Conservation (phyloP, 2,888 invertebrate genomes). For the Carpatolechia fugitivella region DNA sequence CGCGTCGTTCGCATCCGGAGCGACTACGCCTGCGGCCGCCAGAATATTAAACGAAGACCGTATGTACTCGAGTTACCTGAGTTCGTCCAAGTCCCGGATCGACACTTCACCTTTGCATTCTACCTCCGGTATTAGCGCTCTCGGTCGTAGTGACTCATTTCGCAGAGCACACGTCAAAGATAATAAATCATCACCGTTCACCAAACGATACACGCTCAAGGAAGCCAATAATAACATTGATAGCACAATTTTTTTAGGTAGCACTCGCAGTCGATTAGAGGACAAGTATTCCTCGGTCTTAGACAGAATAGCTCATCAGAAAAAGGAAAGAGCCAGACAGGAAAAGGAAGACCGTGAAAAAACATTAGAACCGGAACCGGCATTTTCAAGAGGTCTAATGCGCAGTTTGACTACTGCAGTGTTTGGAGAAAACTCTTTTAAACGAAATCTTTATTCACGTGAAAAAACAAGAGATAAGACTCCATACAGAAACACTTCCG, state of each 20-base stretch:
- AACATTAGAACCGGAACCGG: constrained; percentile 82
- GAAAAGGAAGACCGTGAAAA: constrained; percentile 82
- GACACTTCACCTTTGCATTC: constrained; percentile 66
- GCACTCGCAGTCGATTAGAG: constrained; percentile 84
- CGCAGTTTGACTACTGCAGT: constrained; percentile 87
- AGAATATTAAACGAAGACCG: constrained; percentile 66
- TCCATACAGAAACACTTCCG: constrained; percentile 77
- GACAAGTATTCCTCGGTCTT: constrained; percentile 89
- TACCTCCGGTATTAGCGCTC: constrained; percentile 57
- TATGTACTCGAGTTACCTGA: constrained; percentile 63
- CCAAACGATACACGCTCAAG: constrained; percentile 67
- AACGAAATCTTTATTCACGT: constrained; percentile 76
- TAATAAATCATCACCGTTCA: constrained; percentile 66
- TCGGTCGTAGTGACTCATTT: constrained; percentile 71
- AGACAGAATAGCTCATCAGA: constrained; percentile 82
- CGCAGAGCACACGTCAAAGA: constrained; percentile 67
- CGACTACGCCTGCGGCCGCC: constrained; percentile 35
- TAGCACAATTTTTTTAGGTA: constrained; percentile 63
- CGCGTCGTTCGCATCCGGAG: constrained; percentile 51
- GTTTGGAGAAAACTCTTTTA: constrained; percentile 82
- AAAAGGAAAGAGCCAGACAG: constrained; percentile 73
- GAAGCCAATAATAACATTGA: constrained; percentile 73
- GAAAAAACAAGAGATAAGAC: constrained; percentile 82
- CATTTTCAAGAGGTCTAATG: constrained; percentile 67
- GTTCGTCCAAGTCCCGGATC: constrained; percentile 54